These are phyloP conservation scores for Apodemia duryi DNA, from an alignment of 2,888 invertebrate species.

Conservation along the genomic window DNA sequence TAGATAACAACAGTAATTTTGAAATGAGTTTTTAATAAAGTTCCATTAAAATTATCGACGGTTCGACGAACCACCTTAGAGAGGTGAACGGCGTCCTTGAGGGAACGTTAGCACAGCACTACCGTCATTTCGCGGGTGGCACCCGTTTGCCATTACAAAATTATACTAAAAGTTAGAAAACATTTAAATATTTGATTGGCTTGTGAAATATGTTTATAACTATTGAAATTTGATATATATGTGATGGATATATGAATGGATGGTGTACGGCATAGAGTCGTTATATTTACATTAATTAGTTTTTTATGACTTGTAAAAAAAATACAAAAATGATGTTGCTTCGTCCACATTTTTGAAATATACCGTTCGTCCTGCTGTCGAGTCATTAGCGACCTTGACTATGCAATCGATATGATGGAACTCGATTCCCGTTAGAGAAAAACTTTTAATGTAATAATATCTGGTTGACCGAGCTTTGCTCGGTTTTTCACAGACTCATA, in stretches of 20 bases:
- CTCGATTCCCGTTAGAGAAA: too few species aligned
- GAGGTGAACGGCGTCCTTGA: slow-evolving; percentile 60
- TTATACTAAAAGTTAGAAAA: slow-evolving; percentile 14
- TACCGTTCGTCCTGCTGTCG: not conserved
- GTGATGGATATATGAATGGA: not conserved
- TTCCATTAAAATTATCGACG: slow-evolving; percentile 36
- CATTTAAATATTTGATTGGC: slow-evolving; percentile 2
- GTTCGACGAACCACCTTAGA: slow-evolving; percentile 55
- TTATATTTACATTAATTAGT: not conserved
- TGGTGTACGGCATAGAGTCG: not conserved
- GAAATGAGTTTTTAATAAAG: slow-evolving; percentile 28
- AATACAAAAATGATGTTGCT: not conserved
- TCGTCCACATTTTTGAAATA: not conserved
- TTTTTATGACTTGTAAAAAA: not conserved
- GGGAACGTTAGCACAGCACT: slow-evolving; percentile 33
- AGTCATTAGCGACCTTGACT: too few species aligned
- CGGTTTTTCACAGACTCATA: too few species aligned
- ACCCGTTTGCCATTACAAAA: slow-evolving; percentile 36
- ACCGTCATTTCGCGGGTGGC: slow-evolving; percentile 44
- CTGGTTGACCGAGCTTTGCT: too few species aligned
- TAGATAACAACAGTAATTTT: slow-evolving; percentile 2
- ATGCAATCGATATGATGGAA: too few species aligned
- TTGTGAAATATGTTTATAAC: not conserved
- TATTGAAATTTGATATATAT: not conserved
- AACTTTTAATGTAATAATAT: too few species aligned